A percentile compares a stretch with the other conserved stretches of the same genome.
Conservation (phyloP, 1,140 invertebrate species). For the Druon quercuslanigerum region DNA sequence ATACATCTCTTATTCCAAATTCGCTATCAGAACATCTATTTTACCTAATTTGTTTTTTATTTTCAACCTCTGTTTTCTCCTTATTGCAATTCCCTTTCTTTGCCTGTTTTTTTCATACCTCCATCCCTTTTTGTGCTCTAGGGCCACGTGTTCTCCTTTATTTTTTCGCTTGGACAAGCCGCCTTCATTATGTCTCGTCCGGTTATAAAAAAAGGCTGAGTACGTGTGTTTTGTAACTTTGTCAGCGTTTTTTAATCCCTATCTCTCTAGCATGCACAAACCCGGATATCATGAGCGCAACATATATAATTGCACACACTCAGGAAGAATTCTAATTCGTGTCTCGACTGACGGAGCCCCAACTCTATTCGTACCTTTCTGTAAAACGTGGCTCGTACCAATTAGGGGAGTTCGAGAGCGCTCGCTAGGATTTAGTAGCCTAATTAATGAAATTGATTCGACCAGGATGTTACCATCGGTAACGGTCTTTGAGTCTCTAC, state of each 20-base stretch:
- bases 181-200: conserved; percentile 31
- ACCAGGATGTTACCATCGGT: conserved; percentile 55
- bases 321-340: conserved; percentile 46
- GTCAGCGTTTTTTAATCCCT: conserved; percentile 69
- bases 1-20: conserved; percentile 57
- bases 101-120: conserved; percentile 30
- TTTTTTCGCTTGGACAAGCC: conserved; percentile 32
- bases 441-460: conserved; percentile 72
- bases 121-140: conserved; percentile 31
- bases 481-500: conserved; percentile 50
- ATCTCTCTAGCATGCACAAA: conserved; percentile 37
- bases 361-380: conserved; percentile 47
- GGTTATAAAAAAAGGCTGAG: conserved; percentile 50
- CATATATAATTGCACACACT: conserved; percentile 31
- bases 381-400: conserved; percentile 64
- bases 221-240: conserved; percentile 69
- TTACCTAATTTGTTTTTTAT: conserved; percentile 30
- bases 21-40: conserved; percentile 39
- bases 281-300: conserved; percentile 32
- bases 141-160: conserved; percentile 35
- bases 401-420: conserved; percentile 61
- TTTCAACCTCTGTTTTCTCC: conserved; percentile 36
- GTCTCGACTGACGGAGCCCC: conserved; percentile 43
- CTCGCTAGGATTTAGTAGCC: conserved; percentile 65
- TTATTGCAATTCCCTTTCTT: conserved; percentile 11